These are phyloP conservation scores for Umimayanthus kanabou DNA, from an alignment of 92 coral and sea anemone species.

Conservation along the genomic window DNA sequence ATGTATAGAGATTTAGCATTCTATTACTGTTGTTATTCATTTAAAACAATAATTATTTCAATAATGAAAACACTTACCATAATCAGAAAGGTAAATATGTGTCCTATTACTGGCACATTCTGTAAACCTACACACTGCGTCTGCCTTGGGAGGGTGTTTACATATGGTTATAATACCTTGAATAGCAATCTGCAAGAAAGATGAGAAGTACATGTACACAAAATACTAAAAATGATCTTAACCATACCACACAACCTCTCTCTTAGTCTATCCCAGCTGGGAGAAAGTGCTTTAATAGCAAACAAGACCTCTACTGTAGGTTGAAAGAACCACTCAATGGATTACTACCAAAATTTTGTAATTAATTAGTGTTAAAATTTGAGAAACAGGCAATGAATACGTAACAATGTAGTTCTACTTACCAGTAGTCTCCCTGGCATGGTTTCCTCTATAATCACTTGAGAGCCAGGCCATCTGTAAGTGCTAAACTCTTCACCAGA, in stretches of 20 bases:
- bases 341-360: too few relatives aligned
- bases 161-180: conserved; percentile 80
- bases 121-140: conserved; percentile 90
- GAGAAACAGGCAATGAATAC: too few relatives aligned
- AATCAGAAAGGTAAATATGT: conserved; percentile 77
- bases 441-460: conserved; percentile 76
- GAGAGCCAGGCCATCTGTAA: conserved; percentile 89
- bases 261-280: too few relatives aligned
- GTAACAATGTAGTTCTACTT: conserved; percentile 4
- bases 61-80: conserved; percentile 55
- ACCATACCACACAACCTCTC: too few relatives aligned
- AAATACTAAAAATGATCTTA: too few relatives aligned
- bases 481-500: conserved; percentile 56
- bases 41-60: too few relatives aligned
- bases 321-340: too few relatives aligned
- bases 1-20: too few relatives aligned
- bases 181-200: conserved; percentile 67
- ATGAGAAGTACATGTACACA: neutral
- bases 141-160: conserved; percentile 93
- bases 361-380: too few relatives aligned
- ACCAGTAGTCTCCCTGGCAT: conserved; percentile 74
- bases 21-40: too few relatives aligned
- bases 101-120: conserved; percentile 69
- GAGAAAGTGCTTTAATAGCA: too few relatives aligned
- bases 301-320: too few relatives aligned